phyloP scores from a whole-genome alignment of 2,888 invertebrate species.

The Galerucella calmariensis region DNA sequence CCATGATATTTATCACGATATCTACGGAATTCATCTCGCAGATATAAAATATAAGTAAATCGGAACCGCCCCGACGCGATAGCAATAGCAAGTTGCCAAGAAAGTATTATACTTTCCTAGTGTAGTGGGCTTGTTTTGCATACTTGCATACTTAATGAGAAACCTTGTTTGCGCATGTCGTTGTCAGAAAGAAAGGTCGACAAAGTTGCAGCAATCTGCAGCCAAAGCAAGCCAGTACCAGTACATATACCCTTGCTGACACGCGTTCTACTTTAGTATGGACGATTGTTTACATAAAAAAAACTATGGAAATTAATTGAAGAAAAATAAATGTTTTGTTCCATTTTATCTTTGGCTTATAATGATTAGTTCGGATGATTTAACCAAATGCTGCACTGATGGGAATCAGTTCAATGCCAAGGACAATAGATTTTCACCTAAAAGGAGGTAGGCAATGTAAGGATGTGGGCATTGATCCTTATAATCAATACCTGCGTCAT shows the following conservation, averaged over 20 bases:
- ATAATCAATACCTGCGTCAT: too few relatives aligned
- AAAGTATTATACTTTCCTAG: constrained; percentile 37
- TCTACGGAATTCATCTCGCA: background rate
- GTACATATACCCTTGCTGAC: constrained; percentile 3
- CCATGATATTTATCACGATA: background rate
- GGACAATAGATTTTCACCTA: too few relatives aligned
- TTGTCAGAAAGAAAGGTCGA: constrained; percentile 38
- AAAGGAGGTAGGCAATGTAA: too few relatives aligned
- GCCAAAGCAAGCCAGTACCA: constrained; percentile 12
- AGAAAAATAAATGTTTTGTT: too few relatives aligned
- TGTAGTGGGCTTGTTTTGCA: constrained; percentile 52
- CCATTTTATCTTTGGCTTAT: too few relatives aligned
- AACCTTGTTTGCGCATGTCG: constrained; percentile 52
- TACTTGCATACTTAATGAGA: constrained; percentile 57
- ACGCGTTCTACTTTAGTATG: constrained; percentile 16
- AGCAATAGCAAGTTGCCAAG: constrained; percentile 21
- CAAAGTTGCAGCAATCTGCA: constrained; percentile 17
- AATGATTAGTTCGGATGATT: too few relatives aligned
- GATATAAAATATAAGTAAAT: background rate
- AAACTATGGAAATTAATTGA: background rate
- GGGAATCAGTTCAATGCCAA: too few relatives aligned
- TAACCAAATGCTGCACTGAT: too few relatives aligned
- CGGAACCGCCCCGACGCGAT: constrained; percentile 5
- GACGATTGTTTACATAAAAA: background rate
- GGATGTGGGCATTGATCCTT: too few relatives aligned